Evolutionary conservation across 2,888 invertebrate genomes (phyloP).

Genomic region (Leptothorax acervorum): DNA sequence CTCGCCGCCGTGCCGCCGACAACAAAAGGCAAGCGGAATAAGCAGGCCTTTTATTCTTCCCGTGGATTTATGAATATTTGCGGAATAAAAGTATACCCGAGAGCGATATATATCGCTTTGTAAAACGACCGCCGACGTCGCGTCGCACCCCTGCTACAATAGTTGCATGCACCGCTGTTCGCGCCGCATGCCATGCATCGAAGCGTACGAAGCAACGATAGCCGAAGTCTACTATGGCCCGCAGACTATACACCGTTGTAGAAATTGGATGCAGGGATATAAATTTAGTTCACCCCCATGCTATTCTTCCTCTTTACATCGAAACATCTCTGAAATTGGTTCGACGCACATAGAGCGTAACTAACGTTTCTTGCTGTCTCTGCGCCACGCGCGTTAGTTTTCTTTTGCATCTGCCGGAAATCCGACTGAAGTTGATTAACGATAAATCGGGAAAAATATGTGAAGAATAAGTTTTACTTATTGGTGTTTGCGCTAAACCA

Average conservation of each 20-base stretch:
- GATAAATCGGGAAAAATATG: background rate
- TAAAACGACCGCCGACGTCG: conserved; percentile 50
- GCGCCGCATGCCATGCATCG: conserved; percentile 52
- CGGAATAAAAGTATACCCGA: conserved; percentile 71
- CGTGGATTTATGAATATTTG: conserved; percentile 74
- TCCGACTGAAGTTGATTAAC: background rate
- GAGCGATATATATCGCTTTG: conserved; percentile 56
- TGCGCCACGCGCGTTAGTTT: background rate
- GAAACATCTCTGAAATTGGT: conserved; percentile 48
- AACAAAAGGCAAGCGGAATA: conserved; percentile 65
- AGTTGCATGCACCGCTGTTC: conserved; percentile 28
- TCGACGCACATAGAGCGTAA: conserved; percentile 39
- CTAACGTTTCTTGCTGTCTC: conserved; percentile 28
- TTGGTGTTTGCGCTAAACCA: background rate
- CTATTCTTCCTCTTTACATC: conserved; percentile 43
- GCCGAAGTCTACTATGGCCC: conserved; percentile 34
- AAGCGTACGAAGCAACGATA: conserved; percentile 39
- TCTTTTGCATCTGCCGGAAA: conserved; percentile 10
- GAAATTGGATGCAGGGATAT: conserved; percentile 52
- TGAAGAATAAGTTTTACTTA: background rate
- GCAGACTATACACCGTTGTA: conserved; percentile 45
- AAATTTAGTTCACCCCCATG: conserved; percentile 15
- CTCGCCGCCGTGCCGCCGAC: conserved; percentile 51
- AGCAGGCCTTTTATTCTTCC: conserved; percentile 67
- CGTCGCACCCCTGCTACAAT: conserved; percentile 15